phyloP scores from a whole-genome alignment of 1,140 invertebrate species.

The Zaprionus tsacasi region DNA sequence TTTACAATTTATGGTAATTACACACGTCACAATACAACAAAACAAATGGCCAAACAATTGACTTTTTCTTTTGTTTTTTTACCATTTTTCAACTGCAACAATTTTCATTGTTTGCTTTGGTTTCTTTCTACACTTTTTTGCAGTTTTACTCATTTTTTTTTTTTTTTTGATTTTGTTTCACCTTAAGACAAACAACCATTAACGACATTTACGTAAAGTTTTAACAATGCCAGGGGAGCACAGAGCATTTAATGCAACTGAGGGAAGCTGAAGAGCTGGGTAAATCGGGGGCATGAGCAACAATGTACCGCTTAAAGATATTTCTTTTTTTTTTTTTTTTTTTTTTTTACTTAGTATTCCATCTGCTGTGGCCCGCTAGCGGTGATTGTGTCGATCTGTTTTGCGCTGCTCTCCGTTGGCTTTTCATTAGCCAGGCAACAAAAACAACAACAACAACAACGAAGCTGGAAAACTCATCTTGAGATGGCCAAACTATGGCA shows the following conservation, averaged over 20 bases:
- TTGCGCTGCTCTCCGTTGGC: slow-evolving; percentile 24
- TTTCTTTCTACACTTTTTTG: slow-evolving; percentile 27
- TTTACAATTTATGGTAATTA: slow-evolving; percentile 81
- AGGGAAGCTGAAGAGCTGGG: slow-evolving; percentile 44
- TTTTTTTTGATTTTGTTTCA: slow-evolving; percentile 29
- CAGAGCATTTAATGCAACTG: slow-evolving; percentile 41
- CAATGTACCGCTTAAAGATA: slow-evolving; percentile 66
- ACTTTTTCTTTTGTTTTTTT: slow-evolving; percentile 76
- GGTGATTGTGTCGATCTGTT: slow-evolving; percentile 61
- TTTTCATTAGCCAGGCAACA: slow-evolving; percentile 64
- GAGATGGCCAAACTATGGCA: slow-evolving; percentile 70
- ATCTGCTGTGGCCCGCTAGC: slow-evolving; percentile 53
- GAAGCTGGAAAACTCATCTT: slow-evolving; percentile 26
- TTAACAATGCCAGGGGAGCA: slow-evolving; percentile 40
- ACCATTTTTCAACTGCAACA: slow-evolving; percentile 40
- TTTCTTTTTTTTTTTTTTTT: neutral
- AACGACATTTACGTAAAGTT: slow-evolving; percentile 79
- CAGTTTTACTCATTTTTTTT: slow-evolving; percentile 10
- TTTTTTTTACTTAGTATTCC: slow-evolving; percentile 52
- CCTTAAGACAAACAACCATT: slow-evolving; percentile 58
- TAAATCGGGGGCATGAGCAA: slow-evolving; percentile 39
- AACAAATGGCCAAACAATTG: slow-evolving; percentile 68
- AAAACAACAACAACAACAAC: neutral
- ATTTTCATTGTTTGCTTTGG: slow-evolving; percentile 57
- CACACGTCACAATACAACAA: slow-evolving; percentile 60